Evolutionary conservation across 2,797 vertebrate genomes (phyloP).

Genomic region (Coregonus sp.): DNA sequence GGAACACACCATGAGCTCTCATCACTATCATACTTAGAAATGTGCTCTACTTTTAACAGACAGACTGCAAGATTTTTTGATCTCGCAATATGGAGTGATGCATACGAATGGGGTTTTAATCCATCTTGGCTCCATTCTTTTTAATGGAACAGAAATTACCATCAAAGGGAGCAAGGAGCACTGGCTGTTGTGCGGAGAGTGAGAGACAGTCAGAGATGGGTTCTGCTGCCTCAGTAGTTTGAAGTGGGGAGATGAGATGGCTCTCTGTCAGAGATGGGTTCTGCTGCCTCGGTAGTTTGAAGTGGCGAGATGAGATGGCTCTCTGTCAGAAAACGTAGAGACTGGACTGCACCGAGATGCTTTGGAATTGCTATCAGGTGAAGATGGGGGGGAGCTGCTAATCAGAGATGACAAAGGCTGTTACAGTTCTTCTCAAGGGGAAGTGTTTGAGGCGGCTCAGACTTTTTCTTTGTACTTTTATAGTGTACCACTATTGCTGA

Average conservation of each 20-base stretch:
- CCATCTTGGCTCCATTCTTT: conserved; percentile 36
- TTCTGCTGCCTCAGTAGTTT: conserved; percentile 8
- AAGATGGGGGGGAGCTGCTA: conserved; percentile 11
- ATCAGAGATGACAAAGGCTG: conserved; percentile 15
- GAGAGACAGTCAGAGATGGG: conserved; percentile 29
- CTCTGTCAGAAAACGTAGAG: conserved; percentile 15
- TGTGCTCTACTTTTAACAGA: conserved; percentile 29
- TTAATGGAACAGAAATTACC: conserved; percentile 45
- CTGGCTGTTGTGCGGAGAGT: not conserved
- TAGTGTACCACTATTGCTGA: conserved; percentile 1
- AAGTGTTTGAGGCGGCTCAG: not conserved
- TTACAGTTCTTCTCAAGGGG: not conserved
- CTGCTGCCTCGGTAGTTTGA: conserved; percentile 18
- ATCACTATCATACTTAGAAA: not conserved
- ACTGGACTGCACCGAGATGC: conserved; percentile 11
- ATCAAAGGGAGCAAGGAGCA: conserved; percentile 38
- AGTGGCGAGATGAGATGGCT: conserved; percentile 12
- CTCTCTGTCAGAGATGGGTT: conserved; percentile 21
- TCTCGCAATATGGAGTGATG: conserved; percentile 43
- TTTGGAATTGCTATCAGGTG: conserved; percentile 36
- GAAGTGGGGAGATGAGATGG: conserved; percentile 18
- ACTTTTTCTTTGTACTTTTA: not conserved
- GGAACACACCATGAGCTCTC: not conserved
- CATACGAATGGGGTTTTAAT: conserved; percentile 51
- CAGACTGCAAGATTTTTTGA: conserved; percentile 33